A percentile compares a stretch with the other conserved stretches of the same genome.
phyloP scores from a whole-genome alignment of 2,888 invertebrate species.

The Congeria kusceri region DNA sequence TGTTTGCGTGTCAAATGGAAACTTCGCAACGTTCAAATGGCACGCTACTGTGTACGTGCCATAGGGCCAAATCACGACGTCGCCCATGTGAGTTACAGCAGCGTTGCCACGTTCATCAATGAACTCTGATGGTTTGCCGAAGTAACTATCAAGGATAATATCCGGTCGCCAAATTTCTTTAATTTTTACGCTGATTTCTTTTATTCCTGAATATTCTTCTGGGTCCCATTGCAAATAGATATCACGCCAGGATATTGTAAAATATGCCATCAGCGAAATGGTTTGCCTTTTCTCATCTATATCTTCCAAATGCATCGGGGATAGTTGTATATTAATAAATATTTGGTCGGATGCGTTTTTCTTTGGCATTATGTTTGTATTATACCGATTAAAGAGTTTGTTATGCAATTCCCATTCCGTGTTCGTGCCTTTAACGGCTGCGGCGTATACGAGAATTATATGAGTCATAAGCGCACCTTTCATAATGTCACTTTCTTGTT shows the following conservation, averaged over 20 bases:
- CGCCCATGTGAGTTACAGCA: constrained; percentile 39
- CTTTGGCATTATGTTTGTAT: constrained; percentile 46
- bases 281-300: constrained; percentile 58
- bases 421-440: too few species aligned
- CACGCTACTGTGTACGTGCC: constrained; percentile 45
- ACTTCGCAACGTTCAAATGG: constrained; percentile 45
- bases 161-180: constrained; percentile 59
- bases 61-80: constrained; percentile 60
- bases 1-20: constrained; percentile 66
- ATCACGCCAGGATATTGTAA: constrained; percentile 61
- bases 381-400: constrained; percentile 36
- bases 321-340: constrained; percentile 44
- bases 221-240: constrained; percentile 49
- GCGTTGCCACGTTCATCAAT: constrained; percentile 52
- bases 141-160: constrained; percentile 38
- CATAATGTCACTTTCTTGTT: too few species aligned
- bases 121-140: constrained; percentile 53
- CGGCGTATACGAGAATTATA: too few species aligned
- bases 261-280: constrained; percentile 46
- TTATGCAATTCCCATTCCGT: constrained; percentile 41
- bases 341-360: constrained; percentile 22
- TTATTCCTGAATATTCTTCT: constrained; percentile 33
- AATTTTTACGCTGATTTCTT: constrained; percentile 51
- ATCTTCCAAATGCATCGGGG: constrained; percentile 54
- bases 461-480: too few species aligned